Evolutionary conservation across 2,797 vertebrate species (phyloP).

Genomic region (Gambelia wislizenii): DNA sequence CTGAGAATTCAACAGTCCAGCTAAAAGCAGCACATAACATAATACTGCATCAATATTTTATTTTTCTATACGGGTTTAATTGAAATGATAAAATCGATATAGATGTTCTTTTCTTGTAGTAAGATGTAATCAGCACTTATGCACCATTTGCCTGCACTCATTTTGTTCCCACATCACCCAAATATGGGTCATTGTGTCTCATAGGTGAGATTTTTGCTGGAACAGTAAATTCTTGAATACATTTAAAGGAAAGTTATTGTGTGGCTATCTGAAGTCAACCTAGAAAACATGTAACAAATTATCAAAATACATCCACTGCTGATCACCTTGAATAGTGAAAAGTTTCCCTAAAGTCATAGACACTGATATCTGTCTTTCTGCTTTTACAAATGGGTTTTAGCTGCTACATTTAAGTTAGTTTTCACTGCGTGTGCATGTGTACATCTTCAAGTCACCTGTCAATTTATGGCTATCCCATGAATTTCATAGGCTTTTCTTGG

Average conservation of each 20-base stretch:
- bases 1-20: conserved; percentile 31
- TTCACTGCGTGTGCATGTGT: too few relatives aligned
- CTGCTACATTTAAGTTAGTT: not conserved
- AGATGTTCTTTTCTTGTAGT: conserved; percentile 25
- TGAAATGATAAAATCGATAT: conserved; percentile 16
- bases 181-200: not conserved
- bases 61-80: conserved; percentile 24
- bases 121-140: not conserved
- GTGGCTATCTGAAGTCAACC: not conserved
- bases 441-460: too few relatives aligned
- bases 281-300: conserved; percentile 47
- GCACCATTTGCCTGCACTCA: not conserved
- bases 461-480: too few relatives aligned
- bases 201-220: not conserved
- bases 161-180: conserved; percentile 7
- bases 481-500: too few relatives aligned
- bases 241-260: conserved; percentile 9
- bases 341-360: not conserved
- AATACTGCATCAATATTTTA: conserved; percentile 27
- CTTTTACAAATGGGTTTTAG: not conserved
- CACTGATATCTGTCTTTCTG: not conserved
- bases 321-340: conserved; percentile 28
- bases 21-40: conserved; percentile 18
- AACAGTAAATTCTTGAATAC: conserved; percentile 20
- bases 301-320: conserved; percentile 34